A percentile compares a stretch with the other conserved stretches of the same genome.
These are phyloP conservation scores for Glossosoma conforme DNA, from an alignment of 1,140 invertebrate species.

Conservation along the genomic window DNA sequence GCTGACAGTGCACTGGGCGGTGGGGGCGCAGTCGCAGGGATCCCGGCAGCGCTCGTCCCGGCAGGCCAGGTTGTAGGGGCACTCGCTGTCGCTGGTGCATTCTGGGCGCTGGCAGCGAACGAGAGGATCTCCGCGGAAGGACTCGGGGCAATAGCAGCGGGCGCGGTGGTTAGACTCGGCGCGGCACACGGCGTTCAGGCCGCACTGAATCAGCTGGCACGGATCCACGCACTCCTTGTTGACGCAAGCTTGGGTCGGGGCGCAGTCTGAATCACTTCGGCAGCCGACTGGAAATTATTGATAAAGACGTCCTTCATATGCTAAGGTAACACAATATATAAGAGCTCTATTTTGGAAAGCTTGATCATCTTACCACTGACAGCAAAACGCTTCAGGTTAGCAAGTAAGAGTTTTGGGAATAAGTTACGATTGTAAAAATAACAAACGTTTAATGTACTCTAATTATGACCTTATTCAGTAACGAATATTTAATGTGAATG, in stretches of 20 bases:
- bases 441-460: no score
- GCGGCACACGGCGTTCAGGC: conserved; percentile 72
- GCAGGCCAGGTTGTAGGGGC: conserved; percentile 69
- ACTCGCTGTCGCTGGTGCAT: conserved; percentile 68
- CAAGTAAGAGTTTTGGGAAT: no score
- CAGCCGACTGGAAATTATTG: conserved; percentile 74
- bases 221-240: conserved; percentile 79
- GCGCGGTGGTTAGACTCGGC: conserved; percentile 67
- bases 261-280: conserved; percentile 77
- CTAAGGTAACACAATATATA: no score
- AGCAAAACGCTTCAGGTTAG: no score
- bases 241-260: conserved; percentile 75
- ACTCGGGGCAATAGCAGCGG: conserved; percentile 72
- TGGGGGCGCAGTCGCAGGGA: conserved; percentile 72
- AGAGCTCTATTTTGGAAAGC: no score
- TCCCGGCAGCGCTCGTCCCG: conserved; percentile 67
- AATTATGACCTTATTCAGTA: no score
- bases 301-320: no score
- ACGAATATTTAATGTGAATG: no score
- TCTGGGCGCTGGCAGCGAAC: conserved; percentile 71
- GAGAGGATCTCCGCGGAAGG: conserved; percentile 70
- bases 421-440: no score
- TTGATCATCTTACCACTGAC: no score
- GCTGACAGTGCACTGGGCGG: conserved; percentile 65
- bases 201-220: conserved; percentile 75